Evolutionary conservation across 2,113 vertebrate species (phyloP), one percentile per base, ranked within the genome.

Genomic region (Argyrosomus japonicus): DNA sequence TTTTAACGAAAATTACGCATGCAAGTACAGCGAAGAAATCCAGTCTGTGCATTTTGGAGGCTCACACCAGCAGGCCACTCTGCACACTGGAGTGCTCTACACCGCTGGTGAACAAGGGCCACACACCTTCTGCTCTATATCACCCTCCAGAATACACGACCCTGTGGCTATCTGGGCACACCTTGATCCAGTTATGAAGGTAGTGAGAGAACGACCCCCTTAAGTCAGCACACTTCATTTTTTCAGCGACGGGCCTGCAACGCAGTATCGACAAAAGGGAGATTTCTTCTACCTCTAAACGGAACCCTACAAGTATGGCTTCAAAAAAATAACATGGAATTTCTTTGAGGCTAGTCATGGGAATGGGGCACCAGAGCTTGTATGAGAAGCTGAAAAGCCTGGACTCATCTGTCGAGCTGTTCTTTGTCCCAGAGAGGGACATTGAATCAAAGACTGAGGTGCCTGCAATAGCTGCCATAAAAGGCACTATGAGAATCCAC

Each of bases 21-120:
- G 77, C 29, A 82, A 51, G 43, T 75, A 81, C 51, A 67, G 15
- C 8, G 3, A 63, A 48, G 56, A 82, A 78, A 72, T 86, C 3
- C 73, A 82, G 15, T 77, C 68, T 77, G 79, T 82, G 23, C 68
- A 72, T 67, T 86, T 86, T 68, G 79, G 84, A 68, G 79, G 65
- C 15, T 82, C 74, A 77, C 79, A 86, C 15, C 21, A 85, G 36
- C 83, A 81, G 65, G 77, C 77, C 77, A 76, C 47, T 62, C 48
- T 75, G 63, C 83, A 84, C 69, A 84, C 70, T 80, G 83, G 74
- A 40, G 83, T 88, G 50, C 67, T 71, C 25, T 86, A 83, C 67
- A 79, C 56, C 14, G 4, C 40, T 19, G 75, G 50, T 73, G 71
- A 81, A 73, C 40, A 71, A 21, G 56, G 32, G 2, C 77, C 63